A percentile compares a stretch with the other conserved stretches of the same genome.
These are phyloP conservation scores for Cygnus olor DNA, from an alignment of 2,797 vertebrate genomes.

Conservation along the genomic window DNA sequence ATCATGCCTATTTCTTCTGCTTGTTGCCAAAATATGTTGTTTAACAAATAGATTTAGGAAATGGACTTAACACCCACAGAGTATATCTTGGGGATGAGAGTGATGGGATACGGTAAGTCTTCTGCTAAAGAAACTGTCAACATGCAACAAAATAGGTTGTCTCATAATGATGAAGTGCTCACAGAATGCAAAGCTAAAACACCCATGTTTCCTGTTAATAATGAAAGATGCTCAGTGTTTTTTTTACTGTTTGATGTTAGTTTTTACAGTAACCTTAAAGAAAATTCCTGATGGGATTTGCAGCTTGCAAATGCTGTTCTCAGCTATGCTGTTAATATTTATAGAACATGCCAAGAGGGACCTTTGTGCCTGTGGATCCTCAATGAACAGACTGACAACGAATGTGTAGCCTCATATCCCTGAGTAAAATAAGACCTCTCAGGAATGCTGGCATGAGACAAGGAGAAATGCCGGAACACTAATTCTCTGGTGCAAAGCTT, in stretches of 20 bases:
- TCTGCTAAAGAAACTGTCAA: background rate
- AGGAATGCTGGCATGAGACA: slow-evolving; percentile 50
- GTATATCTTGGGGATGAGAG: background rate
- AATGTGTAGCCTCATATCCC: slow-evolving; percentile 43
- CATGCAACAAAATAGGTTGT: background rate
- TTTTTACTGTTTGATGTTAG: background rate
- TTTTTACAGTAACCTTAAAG: background rate
- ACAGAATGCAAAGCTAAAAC: background rate
- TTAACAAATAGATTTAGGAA: background rate
- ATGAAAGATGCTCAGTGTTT: background rate
- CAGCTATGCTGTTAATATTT: slow-evolving; percentile 60
- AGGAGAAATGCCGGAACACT: slow-evolving; percentile 25
- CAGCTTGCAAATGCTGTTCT: slow-evolving; percentile 46
- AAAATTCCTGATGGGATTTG: slow-evolving; percentile 6
- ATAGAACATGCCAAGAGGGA: background rate
- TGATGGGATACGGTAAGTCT: background rate
- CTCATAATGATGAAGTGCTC: background rate
- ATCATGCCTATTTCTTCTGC: background rate
- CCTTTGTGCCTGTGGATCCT: background rate
- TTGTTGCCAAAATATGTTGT: background rate
- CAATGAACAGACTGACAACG: slow-evolving; percentile 7
- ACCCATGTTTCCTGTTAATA: background rate
- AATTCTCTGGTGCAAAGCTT: slow-evolving; percentile 37
- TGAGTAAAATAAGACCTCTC: slow-evolving; percentile 53
- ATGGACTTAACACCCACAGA: background rate